Conservation (phyloP, 2,113 vertebrate genomes). For the Poicephalus meyeri region DNA sequence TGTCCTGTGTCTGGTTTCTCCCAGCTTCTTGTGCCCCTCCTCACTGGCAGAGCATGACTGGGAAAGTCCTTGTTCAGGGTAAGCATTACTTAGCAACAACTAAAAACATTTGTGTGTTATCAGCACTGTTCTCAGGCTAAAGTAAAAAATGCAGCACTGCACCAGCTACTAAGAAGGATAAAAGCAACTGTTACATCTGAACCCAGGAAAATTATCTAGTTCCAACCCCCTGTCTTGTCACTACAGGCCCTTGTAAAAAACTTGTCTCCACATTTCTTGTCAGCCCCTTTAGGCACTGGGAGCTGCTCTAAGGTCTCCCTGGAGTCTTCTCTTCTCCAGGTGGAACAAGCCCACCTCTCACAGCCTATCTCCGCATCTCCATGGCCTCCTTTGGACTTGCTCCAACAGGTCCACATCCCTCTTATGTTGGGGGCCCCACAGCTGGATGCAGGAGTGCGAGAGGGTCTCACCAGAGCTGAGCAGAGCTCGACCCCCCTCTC, state of each 20-base stretch:
- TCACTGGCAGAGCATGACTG: not conserved
- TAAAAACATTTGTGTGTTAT: not conserved
- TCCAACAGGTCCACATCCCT: not conserved
- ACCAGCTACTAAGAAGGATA: not conserved
- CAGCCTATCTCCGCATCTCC: not conserved
- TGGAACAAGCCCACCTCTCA: not conserved
- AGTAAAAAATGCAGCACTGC: not conserved
- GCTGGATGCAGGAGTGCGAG: not conserved
- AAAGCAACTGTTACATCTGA: not conserved
- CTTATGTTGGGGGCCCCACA: not conserved
- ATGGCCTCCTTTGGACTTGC: not conserved
- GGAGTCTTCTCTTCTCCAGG: not conserved
- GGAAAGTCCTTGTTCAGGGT: not conserved
- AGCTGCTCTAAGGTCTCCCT: not conserved
- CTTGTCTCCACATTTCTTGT: not conserved
- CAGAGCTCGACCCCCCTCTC: not conserved
- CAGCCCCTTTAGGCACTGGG: not conserved
- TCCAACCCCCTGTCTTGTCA: not conserved
- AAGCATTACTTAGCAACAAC: not conserved
- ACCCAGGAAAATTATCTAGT: not conserved
- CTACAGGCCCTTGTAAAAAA: not conserved
- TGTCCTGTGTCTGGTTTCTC: not conserved
- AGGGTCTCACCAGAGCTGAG: not conserved
- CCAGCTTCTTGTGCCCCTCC: not conserved
- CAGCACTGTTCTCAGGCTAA: not conserved